A percentile compares a stretch with the other conserved stretches of the same genome.
Conservation (phyloP, 2,113 vertebrate species). For the Indicator maculatus region DNA sequence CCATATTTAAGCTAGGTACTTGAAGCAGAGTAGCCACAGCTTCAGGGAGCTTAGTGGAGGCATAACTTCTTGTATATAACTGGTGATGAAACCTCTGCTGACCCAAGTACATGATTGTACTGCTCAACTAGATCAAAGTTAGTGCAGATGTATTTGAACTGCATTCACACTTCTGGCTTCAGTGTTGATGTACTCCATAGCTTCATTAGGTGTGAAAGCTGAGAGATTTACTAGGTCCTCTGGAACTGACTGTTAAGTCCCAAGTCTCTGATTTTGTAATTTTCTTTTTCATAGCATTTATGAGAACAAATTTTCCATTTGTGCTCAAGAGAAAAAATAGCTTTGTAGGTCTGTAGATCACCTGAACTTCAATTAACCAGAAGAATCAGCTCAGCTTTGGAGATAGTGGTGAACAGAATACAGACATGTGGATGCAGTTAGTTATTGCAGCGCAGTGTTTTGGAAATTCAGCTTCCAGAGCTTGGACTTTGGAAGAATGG, state of each 20-base stretch:
- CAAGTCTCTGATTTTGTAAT: not conserved
- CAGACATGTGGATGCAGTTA: not conserved
- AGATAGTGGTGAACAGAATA: not conserved
- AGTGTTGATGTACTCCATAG: not conserved
- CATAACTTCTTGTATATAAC: not conserved
- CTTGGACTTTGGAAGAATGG: not conserved
- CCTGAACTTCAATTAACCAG: not conserved
- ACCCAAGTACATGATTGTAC: not conserved
- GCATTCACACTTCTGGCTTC: not conserved
- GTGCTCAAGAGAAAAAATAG: not conserved
- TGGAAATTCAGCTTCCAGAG: not conserved
- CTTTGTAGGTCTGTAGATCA: not conserved
- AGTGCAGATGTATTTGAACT: not conserved
- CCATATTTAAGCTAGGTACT: not conserved
- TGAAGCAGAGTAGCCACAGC: not conserved
- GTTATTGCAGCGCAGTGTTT: not conserved
- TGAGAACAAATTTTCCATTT: not conserved
- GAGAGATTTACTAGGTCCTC: not conserved
- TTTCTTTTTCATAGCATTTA: not conserved
- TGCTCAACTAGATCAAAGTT: not conserved
- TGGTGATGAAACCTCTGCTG: not conserved
- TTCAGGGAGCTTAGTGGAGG: not conserved
- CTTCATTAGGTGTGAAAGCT: not conserved
- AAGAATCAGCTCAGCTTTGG: not conserved
- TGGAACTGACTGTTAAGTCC: not conserved